Conservation (phyloP, 2,888 invertebrate genomes). For the Hydropsyche betteni region DNA sequence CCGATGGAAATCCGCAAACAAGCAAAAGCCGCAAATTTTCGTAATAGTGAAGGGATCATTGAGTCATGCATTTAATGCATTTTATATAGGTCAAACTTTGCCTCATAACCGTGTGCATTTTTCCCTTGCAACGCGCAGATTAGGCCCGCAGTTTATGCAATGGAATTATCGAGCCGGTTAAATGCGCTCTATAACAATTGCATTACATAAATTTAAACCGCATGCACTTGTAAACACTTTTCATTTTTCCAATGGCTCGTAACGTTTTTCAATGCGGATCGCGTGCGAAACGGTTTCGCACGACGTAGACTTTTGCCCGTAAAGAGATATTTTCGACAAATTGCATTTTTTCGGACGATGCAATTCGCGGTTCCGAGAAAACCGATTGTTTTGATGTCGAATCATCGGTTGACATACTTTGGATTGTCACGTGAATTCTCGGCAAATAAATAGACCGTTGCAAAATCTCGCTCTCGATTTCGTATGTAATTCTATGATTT, state of each 20-base stretch:
- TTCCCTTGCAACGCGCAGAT: conserved; percentile 5
- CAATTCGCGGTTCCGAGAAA: not conserved
- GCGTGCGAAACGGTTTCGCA: not conserved
- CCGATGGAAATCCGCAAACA: no score
- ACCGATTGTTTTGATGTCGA: not conserved
- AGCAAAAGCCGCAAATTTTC: no score
- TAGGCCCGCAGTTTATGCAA: not conserved
- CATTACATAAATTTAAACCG: conserved; percentile 3
- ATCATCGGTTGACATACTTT: not conserved
- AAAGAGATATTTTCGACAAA: not conserved
- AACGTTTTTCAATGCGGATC: not conserved
- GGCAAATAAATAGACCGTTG: not conserved
- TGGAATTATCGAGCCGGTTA: not conserved
- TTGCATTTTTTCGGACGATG: not conserved
- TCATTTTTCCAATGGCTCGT: conserved; percentile 8
- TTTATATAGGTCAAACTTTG: conserved; percentile 7
- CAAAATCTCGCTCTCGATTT: conserved; percentile 21
- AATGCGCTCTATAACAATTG: not conserved
- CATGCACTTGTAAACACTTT: not conserved
- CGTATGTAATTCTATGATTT: not conserved
- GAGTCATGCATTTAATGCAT: not conserved
- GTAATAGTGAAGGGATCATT: no score
- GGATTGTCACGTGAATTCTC: no score
- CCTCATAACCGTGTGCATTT: conserved; percentile 7
- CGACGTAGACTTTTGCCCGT: not conserved